Evolutionary conservation across 2,113 vertebrate species (phyloP).

Genomic region (Lasiurus cinereus): DNA sequence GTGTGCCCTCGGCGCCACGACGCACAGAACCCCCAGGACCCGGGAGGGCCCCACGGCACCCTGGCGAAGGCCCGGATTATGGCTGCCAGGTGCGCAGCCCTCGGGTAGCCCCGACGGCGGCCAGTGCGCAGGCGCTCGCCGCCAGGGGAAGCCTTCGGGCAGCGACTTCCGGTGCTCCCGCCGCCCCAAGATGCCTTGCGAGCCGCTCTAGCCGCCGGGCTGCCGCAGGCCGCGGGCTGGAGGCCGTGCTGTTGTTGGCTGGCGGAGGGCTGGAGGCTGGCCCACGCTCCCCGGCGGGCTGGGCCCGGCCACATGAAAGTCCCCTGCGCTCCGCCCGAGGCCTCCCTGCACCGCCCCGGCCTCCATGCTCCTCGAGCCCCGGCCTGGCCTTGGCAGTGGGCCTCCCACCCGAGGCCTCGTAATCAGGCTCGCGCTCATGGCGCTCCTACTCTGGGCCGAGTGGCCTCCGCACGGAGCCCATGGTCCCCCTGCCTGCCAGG

Average conservation of each 20-base stretch:
- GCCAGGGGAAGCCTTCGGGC: not conserved
- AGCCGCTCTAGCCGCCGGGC: rapidly evolving
- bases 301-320: conserved; percentile 79
- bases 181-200: conserved; percentile 31
- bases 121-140: not conserved
- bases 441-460: rapidly evolving
- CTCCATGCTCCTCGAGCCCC: not conserved
- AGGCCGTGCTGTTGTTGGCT: not conserved
- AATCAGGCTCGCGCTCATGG: not conserved
- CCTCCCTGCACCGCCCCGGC: conserved; percentile 1
- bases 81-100: not conserved
- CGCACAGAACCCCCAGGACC: no score
- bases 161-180: not conserved
- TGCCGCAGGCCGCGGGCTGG: not conserved
- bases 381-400: not conserved
- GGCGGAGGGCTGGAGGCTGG: not conserved
- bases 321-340: conserved; percentile 56
- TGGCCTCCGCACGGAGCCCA: not conserved
- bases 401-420: not conserved
- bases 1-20: not conserved
- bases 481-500: not conserved
- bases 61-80: rapidly evolving
- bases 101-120: rapidly evolving
- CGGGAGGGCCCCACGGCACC: no score
- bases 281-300: conserved; percentile 4